These are phyloP conservation scores for Pelecanus crispus DNA, from an alignment of 2,113 vertebrate genomes.

Conservation along the genomic window DNA sequence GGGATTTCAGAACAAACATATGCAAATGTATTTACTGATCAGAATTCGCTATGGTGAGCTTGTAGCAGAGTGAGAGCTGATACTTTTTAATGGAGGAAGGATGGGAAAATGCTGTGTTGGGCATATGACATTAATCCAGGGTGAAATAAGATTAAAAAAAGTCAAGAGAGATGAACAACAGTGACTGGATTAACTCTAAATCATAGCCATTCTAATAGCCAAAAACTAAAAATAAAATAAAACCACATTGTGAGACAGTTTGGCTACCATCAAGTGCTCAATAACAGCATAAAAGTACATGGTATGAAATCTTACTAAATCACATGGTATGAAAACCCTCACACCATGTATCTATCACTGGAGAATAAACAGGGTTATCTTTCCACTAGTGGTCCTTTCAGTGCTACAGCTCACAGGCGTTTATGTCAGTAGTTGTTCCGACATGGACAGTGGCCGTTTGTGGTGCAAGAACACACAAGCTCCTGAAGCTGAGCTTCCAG, in stretches of 20 bases:
- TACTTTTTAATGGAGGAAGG: not conserved
- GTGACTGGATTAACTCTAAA: not conserved
- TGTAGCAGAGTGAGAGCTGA: not conserved
- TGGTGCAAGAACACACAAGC: not conserved
- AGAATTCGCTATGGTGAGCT: not conserved
- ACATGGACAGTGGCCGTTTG: not conserved
- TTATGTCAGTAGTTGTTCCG: not conserved
- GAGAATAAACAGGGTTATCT: not conserved
- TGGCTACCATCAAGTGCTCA: not conserved
- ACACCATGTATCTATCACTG: not conserved
- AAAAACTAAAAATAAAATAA: not conserved
- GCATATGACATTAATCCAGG: not conserved
- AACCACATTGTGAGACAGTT: not conserved
- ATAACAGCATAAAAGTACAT: not conserved
- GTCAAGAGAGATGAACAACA: not conserved
- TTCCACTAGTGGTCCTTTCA: not conserved
- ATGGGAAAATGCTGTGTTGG: not conserved
- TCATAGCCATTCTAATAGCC: not conserved
- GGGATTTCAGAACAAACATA: not conserved
- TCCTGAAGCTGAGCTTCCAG: not conserved
- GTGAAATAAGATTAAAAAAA: not conserved
- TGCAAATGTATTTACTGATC: not conserved
- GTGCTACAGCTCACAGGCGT: not conserved
- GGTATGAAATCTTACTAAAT: conserved; percentile 18
- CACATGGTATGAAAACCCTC: not conserved